Conservation (phyloP, 2,113 vertebrate genomes). For the Oncorhynchus nerka region DNA sequence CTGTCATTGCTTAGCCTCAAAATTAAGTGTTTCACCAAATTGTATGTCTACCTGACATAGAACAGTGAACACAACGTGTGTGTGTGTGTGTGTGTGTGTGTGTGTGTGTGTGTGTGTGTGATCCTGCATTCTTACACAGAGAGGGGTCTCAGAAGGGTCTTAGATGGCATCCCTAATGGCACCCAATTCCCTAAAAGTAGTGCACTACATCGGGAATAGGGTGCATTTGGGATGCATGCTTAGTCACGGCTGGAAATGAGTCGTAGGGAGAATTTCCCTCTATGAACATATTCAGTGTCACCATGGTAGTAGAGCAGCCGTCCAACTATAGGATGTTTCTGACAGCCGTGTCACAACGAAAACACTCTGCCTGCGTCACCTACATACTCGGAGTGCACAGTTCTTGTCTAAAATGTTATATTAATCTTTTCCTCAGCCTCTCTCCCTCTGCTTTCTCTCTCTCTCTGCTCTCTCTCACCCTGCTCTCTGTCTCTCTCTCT, state of each 20-base stretch:
- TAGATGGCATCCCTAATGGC: too few species aligned
- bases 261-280: conserved; percentile 22
- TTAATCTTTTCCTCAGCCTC: conserved; percentile 51
- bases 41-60: too few species aligned
- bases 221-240: conserved; percentile 12
- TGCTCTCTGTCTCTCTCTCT: too few species aligned
- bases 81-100: too few species aligned
- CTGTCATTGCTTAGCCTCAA: too few species aligned
- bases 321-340: conserved; percentile 47
- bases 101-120: too few species aligned
- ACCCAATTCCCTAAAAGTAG: too few species aligned
- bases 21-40: too few species aligned
- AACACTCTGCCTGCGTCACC: conserved; percentile 47
- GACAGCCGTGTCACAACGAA: conserved; percentile 64
- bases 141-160: too few species aligned
- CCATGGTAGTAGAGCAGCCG: conserved; percentile 35
- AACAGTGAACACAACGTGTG: too few species aligned
- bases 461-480: not conserved
- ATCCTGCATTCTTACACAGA: too few species aligned
- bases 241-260: conserved; percentile 48
- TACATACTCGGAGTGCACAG: conserved; percentile 56
- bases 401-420: conserved; percentile 67
- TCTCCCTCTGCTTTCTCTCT: not conserved
- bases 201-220: too few species aligned
- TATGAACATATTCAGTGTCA: conserved; percentile 41